Evolutionary conservation across 2,888 invertebrate species (phyloP), one percentile per base, ranked within the genome.

Genomic region (Acanthopleura granulata): DNA sequence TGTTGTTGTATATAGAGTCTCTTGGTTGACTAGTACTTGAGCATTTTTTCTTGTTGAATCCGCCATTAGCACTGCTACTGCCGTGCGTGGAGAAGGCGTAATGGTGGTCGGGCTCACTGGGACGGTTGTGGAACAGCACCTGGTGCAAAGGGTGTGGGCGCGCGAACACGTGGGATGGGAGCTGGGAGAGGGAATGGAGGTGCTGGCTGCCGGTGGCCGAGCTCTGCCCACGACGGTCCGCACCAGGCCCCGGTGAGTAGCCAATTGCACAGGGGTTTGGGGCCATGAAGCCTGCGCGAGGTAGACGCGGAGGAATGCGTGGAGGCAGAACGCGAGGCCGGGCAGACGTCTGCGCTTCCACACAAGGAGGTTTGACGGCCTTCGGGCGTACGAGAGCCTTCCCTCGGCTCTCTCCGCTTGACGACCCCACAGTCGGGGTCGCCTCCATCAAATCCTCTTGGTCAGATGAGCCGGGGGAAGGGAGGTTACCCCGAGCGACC

Each of bases 11-110:
- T 15, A n/a, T 18, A 30, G 49, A 49, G 49, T 71, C 49, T 40
- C 40, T 40, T 40, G 40, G 40, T 6, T 40, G 40, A 40, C 40
- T 40, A 40, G 40, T 40, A 18, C 14, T 49, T 18, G 72, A 49
- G 72, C 66, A 66, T 66, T 66, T 66, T 27, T 66, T 66, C 29
- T 66, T 66, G 27, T 66, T 22, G 25, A 27, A 57, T 57, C 57
- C 57, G 12, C 57, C 57, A 12, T 57, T 18, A 57, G 12, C 57
- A 57, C n/a, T 57, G 16, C 29, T 27, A 27, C 22, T 27, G 25
- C 27, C 6, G 66, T 22, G 57, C 18, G 18, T 57, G 22, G 18
- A 1, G 22, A 57, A 57, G n/a, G 29, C 6, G 16, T 27, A 27
- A 15, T 66, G 22, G 29, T 27, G 66, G 25, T 27, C 66, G 3